Conservation (phyloP, 2,888 invertebrate genomes). For the Parascotia fuliginaria region DNA sequence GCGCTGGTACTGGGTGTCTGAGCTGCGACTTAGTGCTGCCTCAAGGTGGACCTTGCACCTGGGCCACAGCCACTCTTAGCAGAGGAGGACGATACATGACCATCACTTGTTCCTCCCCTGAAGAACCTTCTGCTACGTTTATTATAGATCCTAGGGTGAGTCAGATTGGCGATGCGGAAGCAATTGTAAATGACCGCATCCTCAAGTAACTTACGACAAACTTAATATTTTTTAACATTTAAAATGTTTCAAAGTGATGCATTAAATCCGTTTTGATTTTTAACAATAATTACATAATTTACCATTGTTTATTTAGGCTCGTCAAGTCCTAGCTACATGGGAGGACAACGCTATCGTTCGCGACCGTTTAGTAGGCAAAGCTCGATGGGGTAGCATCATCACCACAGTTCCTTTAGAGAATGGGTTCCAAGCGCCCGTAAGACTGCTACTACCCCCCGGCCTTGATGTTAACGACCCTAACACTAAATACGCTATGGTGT, state of each 20-base stretch:
- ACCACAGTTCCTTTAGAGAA: slow-evolving; percentile 85
- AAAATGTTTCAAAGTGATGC: no score
- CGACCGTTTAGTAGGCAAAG: slow-evolving; percentile 75
- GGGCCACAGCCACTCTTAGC: slow-evolving; percentile 88
- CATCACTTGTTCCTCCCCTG: slow-evolving; percentile 90
- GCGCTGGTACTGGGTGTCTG: slow-evolving; percentile 85
- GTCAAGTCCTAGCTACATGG: slow-evolving; percentile 70
- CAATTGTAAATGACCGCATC: no score
- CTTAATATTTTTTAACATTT: no score
- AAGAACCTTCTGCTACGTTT: slow-evolving; percentile 86
- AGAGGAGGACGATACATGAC: slow-evolving; percentile 87
- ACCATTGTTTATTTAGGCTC: background rate
- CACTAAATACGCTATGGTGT: slow-evolving; percentile 89
- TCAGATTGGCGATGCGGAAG: background rate
- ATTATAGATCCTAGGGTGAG: slow-evolving; percentile 80
- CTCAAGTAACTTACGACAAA: no score
- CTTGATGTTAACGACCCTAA: slow-evolving; percentile 84
- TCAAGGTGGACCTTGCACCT: slow-evolving; percentile 85
- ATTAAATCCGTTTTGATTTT: no score
- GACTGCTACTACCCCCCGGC: slow-evolving; percentile 88
- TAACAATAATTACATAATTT: no score
- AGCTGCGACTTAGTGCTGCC: slow-evolving; percentile 88
- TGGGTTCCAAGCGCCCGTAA: slow-evolving; percentile 87
- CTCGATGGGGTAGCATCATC: slow-evolving; percentile 81
- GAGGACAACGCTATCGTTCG: slow-evolving; percentile 86